phyloP scores from a whole-genome alignment of 1,140 invertebrate species.

The Drosophila equinoxialis region DNA sequence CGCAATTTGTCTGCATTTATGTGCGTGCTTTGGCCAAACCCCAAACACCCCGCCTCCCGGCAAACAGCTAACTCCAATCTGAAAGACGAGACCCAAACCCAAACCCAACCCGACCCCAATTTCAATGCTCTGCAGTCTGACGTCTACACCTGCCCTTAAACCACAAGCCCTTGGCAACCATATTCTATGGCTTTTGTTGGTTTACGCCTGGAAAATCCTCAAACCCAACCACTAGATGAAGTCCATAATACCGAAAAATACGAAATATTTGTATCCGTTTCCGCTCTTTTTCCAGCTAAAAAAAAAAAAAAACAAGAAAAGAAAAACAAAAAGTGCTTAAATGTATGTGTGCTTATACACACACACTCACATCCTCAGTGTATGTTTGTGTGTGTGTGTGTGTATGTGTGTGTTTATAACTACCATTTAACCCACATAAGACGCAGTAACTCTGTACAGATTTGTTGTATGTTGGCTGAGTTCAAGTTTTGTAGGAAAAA shows the following conservation, averaged over 20 bases:
- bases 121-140: neutral
- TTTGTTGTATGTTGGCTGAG: neutral
- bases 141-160: neutral
- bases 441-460: conserved; percentile 3
- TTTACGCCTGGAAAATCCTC: conserved; percentile 48
- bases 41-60: neutral
- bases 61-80: no score
- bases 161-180: neutral
- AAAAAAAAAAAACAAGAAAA: conserved; percentile 7
- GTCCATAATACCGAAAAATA: conserved; percentile 57
- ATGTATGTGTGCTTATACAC: conserved; percentile 9
- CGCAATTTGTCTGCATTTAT: conserved; percentile 60
- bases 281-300: conserved; percentile 26
- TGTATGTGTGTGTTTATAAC: neutral
- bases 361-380: no score
- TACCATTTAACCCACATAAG: conserved; percentile 6
- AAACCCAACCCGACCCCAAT: neutral
- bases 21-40: neutral
- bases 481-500: neutral
- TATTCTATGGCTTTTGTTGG: conserved; percentile 40
- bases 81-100: no score
- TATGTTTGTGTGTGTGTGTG: neutral
- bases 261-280: conserved; percentile 60
- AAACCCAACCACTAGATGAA: conserved; percentile 38
- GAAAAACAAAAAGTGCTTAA: conserved; percentile 19